Conservation (phyloP, 2,113 vertebrate species). For the Tychaedon coryphoeus region DNA sequence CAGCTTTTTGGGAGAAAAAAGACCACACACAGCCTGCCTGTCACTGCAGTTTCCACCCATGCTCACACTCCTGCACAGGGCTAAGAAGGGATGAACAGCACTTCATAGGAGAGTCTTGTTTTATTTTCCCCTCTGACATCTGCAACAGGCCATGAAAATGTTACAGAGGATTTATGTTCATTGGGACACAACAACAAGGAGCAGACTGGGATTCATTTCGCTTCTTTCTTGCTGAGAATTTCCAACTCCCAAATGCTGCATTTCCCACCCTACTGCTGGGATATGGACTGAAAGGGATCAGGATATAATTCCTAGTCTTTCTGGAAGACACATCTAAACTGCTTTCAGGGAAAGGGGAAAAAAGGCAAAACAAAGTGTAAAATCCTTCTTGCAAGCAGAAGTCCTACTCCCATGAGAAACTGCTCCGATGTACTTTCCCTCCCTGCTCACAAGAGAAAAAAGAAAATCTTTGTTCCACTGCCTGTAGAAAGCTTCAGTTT, state of each 20-base stretch:
- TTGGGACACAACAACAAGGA: background rate
- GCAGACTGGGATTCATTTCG: background rate
- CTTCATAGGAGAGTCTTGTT: background rate
- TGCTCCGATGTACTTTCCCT: background rate
- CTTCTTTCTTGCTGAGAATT: background rate
- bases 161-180: background rate
- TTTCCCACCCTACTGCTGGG: conserved; percentile 29
- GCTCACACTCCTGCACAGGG: accelerated
- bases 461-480: conserved; percentile 47
- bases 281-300: background rate
- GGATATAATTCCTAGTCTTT: background rate
- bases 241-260: background rate
- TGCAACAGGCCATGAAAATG: background rate
- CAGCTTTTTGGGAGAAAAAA: background rate
- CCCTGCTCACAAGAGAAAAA: conserved; percentile 42
- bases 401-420: conserved; percentile 48
- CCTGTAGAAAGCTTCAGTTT: conserved; percentile 42
- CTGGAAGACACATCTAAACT: background rate
- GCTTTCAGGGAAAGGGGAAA: background rate
- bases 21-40: background rate
- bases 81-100: background rate
- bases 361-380: conserved; percentile 28
- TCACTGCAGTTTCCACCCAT: background rate
- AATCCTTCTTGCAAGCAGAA: conserved; percentile 39
- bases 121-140: background rate